Conservation (phyloP, 2,888 invertebrate genomes). For the Standfussiana lucernea region DNA sequence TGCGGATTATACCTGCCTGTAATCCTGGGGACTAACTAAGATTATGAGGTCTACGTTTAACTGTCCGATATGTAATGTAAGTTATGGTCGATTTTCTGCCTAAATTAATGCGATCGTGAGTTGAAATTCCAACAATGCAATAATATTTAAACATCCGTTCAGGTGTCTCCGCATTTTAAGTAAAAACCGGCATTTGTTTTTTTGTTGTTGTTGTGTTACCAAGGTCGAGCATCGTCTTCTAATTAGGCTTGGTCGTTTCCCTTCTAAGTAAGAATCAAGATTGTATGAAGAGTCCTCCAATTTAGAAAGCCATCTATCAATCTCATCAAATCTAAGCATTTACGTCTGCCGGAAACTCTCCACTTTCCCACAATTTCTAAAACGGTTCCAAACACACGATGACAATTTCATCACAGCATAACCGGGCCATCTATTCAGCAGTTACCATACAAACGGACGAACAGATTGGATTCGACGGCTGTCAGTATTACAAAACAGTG, state of each 20-base stretch:
- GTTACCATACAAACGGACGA: constrained; percentile 34
- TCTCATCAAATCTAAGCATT: not conserved
- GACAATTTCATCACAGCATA: constrained; percentile 34
- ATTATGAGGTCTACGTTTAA: not conserved
- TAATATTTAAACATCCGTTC: not conserved
- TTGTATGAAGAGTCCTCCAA: too few relatives aligned
- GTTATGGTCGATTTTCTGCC: not conserved
- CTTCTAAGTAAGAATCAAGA: not conserved
- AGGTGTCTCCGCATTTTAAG: not conserved
- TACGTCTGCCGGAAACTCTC: constrained; percentile 18
- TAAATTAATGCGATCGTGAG: not conserved
- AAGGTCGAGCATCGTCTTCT: not conserved
- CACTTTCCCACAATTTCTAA: constrained; percentile 26
- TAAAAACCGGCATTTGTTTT: not conserved
- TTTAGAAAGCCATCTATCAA: not conserved
- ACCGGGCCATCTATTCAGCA: constrained; percentile 22
- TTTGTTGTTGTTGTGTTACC: not conserved
- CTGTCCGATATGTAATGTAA: not conserved
- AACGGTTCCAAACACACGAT: constrained; percentile 17
- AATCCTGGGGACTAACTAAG: not conserved
- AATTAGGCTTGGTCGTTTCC: not conserved
- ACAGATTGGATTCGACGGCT: constrained; percentile 47
- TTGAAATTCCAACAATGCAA: not conserved
- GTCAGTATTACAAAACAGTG: constrained; percentile 53
- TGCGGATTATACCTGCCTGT: not conserved